Conservation (phyloP, 2,797 vertebrate genomes). For the Dallia pectoralis region DNA sequence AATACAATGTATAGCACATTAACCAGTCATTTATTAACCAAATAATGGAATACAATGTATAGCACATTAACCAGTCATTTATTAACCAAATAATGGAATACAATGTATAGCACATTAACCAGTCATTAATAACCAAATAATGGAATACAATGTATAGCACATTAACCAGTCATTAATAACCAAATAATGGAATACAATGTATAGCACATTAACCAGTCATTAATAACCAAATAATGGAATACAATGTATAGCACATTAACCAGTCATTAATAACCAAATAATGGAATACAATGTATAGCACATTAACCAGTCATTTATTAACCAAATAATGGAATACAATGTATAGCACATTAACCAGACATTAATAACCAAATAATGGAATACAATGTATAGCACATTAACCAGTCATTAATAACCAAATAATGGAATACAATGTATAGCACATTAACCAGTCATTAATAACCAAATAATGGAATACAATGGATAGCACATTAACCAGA, state of each 20-base stretch:
- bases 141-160: background rate
- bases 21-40: too few species aligned
- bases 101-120: conserved; percentile 8
- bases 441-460: conserved; percentile 20
- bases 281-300: background rate
- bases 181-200: too few species aligned
- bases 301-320: conserved; percentile 24
- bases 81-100: too few species aligned
- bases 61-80: conserved; percentile 21
- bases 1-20: too few species aligned
- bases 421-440: conserved; percentile 1
- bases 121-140: too few species aligned
- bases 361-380: too few species aligned
- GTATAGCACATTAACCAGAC: conserved; percentile 12
- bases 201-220: conserved; percentile 16
- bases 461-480: too few species aligned
- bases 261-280: too few species aligned
- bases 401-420: conserved; percentile 28
- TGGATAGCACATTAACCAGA: conserved; percentile 10
- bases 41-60: conserved; percentile 40
- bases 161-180: conserved; percentile 24
- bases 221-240: too few species aligned
- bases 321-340: too few species aligned
- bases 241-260: conserved; percentile 7
- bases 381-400: background rate